phyloP scores from a whole-genome alignment of 2,888 invertebrate genomes.

The Ceramica pisi region DNA sequence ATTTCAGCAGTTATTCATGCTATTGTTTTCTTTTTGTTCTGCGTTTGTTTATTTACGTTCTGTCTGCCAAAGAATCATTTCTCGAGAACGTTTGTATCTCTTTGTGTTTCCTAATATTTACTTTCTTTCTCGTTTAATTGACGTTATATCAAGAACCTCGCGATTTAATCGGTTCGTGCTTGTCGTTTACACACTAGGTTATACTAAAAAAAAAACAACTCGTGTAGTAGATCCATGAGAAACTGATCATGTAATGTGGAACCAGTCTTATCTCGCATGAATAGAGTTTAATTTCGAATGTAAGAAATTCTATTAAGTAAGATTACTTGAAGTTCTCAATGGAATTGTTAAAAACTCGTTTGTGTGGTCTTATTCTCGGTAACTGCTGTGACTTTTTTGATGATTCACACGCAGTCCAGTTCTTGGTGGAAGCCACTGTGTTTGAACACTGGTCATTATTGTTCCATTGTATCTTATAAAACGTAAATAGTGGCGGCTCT shows the following conservation, averaged over 20 bases:
- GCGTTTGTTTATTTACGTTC: slow-evolving; percentile 2
- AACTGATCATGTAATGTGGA: slow-evolving; percentile 25
- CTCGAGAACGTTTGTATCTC: neutral
- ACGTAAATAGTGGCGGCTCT: neutral
- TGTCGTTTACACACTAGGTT: slow-evolving; percentile 57
- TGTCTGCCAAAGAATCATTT: neutral
- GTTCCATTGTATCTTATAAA: neutral
- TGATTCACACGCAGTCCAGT: slow-evolving; percentile 56
- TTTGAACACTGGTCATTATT: slow-evolving; percentile 10
- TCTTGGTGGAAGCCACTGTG: neutral
- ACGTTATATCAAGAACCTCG: slow-evolving; percentile 4
- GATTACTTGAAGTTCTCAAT: slow-evolving; percentile 45
- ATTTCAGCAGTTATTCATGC: neutral
- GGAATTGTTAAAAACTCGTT: slow-evolving; percentile 58
- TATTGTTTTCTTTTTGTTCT: neutral
- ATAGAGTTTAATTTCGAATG: slow-evolving; percentile 34
- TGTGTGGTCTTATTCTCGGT: slow-evolving; percentile 53
- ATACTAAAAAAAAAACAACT: slow-evolving; percentile 52
- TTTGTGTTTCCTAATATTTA: slow-evolving; percentile 8
- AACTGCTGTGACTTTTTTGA: slow-evolving; percentile 55
- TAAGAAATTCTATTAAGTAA: slow-evolving; percentile 38
- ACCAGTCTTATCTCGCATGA: neutral
- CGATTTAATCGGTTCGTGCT: slow-evolving; percentile 28
- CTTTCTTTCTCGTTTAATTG: neutral
- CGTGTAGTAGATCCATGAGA: slow-evolving; percentile 51